Percentiles rank a stretch among this genome's conserved stretches.
phyloP scores from a whole-genome alignment of 2,113 vertebrate genomes.

The Labeo rohita region DNA sequence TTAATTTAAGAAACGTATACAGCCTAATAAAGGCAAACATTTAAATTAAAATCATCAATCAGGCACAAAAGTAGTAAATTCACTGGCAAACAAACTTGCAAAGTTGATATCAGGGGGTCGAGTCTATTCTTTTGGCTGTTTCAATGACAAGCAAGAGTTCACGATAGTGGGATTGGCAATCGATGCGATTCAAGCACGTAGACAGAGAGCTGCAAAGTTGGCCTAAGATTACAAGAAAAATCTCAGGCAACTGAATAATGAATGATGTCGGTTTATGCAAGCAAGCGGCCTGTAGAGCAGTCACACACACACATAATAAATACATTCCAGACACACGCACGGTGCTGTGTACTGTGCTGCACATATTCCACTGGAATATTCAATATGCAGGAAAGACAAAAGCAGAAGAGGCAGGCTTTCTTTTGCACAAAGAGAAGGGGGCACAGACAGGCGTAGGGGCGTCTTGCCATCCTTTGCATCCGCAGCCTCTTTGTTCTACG shows the following conservation, averaged over 20 bases:
- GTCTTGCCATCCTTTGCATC: conserved; percentile 47
- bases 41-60: background rate
- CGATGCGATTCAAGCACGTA: background rate
- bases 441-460: conserved; percentile 54
- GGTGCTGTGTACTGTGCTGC: background rate
- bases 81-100: background rate
- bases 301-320: conserved; percentile 25
- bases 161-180: conserved; percentile 9
- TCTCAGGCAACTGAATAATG: conserved; percentile 65
- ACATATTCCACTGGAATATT: conserved; percentile 53
- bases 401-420: conserved; percentile 43
- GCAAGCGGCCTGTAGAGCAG: conserved; percentile 39
- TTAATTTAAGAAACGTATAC: background rate
- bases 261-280: conserved; percentile 61
- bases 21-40: background rate
- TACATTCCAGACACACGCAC: conserved; percentile 33
- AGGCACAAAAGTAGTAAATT: conserved; percentile 5
- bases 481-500: conserved; percentile 59
- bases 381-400: conserved; percentile 52
- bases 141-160: conserved; percentile 36
- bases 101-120: background rate
- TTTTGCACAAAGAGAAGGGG: conserved; percentile 21
- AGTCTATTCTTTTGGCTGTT: background rate
- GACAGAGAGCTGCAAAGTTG: conserved; percentile 44
- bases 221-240: conserved; percentile 55